Percentiles rank a stretch among this genome's conserved stretches.
These are phyloP conservation scores for Nomada lathburiana DNA, from an alignment of 2,888 invertebrate genomes.

Conservation along the genomic window DNA sequence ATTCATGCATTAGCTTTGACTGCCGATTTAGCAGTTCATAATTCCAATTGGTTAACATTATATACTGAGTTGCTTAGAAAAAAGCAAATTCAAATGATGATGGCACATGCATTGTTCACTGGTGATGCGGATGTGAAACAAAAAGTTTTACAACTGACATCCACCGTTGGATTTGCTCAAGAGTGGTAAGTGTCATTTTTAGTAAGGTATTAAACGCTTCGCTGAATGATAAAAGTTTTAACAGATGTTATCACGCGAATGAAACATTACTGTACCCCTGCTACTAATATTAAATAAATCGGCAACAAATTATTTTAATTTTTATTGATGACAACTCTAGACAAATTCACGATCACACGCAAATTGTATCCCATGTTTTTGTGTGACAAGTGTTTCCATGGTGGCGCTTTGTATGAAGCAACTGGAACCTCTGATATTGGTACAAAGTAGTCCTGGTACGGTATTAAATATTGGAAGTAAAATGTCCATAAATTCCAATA, in stretches of 20 bases:
- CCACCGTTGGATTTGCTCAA: conserved; percentile 81
- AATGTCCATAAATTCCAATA: conserved; percentile 37
- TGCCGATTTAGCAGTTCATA: conserved; percentile 84
- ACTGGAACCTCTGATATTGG: conserved; percentile 79
- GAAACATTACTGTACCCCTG: conserved; percentile 2
- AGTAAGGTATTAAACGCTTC: background rate
- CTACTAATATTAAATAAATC: background rate
- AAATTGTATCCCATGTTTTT: conserved; percentile 51
- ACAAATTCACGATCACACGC: conserved; percentile 36
- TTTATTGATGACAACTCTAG: conserved; percentile 33
- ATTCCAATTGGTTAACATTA: conserved; percentile 84
- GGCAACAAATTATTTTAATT: conserved; percentile 34
- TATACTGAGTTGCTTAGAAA: conserved; percentile 83
- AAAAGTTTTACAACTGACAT: conserved; percentile 83
- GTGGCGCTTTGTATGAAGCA: conserved; percentile 81
- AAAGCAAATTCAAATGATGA: conserved; percentile 84
- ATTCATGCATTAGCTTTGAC: conserved; percentile 85
- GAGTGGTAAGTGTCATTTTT: conserved; percentile 78
- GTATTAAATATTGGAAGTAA: conserved; percentile 46
- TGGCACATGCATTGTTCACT: conserved; percentile 85
- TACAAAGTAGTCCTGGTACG: conserved; percentile 71
- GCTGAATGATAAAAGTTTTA: background rate
- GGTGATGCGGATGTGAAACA: conserved; percentile 83
- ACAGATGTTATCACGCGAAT: background rate
- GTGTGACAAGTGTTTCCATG: conserved; percentile 64